A percentile compares a stretch with the other conserved stretches of the same genome.
Conservation (phyloP, 2,888 invertebrate genomes). For the Masnerella sp. region DNA sequence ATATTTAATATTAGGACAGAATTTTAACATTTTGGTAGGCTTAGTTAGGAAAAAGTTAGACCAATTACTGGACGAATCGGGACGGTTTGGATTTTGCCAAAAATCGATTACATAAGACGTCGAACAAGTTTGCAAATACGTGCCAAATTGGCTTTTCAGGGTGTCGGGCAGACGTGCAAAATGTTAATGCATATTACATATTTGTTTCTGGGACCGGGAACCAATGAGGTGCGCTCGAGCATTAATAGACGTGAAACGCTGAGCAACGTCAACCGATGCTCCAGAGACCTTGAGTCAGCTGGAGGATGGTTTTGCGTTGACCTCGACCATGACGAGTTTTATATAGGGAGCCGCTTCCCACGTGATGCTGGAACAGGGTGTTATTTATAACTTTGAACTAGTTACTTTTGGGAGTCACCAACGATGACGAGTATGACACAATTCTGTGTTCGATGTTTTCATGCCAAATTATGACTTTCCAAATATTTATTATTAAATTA, state of each 20-base stretch:
- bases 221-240: conserved; percentile 8
- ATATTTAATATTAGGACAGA: too few species aligned
- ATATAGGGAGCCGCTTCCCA: conserved; percentile 16
- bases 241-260: conserved; percentile 24
- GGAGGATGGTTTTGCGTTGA: conserved; percentile 30
- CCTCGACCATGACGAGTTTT: conserved; percentile 49
- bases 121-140: conserved; percentile 31
- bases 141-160: conserved; percentile 53
- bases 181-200: conserved; percentile 27
- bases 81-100: too few species aligned
- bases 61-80: too few species aligned
- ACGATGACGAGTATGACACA: conserved; percentile 11
- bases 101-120: conserved; percentile 41
- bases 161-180: conserved; percentile 17
- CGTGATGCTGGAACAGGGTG: conserved; percentile 32
- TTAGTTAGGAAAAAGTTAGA: too few species aligned
- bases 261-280: background rate
- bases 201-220: conserved; percentile 11
- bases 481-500: too few species aligned
- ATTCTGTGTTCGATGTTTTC: conserved; percentile 18
- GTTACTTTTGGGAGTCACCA: conserved; percentile 6
- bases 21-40: too few species aligned
- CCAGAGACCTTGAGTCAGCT: conserved; percentile 50
- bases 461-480: too few species aligned
- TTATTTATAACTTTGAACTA: conserved; percentile 36